Base-by-base conservation (phyloP, 2,113 vertebrate species). In the Ptilonorhynchus violaceus region DNA sequence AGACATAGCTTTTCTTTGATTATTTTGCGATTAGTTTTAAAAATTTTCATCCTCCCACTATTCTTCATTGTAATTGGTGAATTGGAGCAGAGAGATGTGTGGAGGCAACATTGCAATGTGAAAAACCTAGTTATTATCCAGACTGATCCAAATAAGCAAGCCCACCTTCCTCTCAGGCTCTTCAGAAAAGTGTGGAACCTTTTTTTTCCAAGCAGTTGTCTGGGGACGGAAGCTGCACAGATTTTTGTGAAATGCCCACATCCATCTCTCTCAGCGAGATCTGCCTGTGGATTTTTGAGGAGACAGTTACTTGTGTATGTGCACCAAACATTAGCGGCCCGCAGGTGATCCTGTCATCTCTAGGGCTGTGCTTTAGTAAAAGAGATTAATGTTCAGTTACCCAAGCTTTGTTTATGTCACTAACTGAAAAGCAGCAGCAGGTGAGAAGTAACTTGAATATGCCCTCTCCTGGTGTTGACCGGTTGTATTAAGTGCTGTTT, bases 401-500 rank as follows among this genome's bases (percentile, higher is more conserved):
- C 28, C 60, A 55, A 28, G 25, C 31, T 82, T 82, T 82, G 44
- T 41, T 92, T 62, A 55, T 81, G 87, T 16, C 68, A 66, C 31
- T 56, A 64, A 59, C 77, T 62, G 30, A 81, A 85, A 96, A 59
- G 64, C 67, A 93, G 80, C 49, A 86, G n/a, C 53, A 96, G 39
- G 13, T 88, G 74, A 85, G 69, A 23, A 85, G 21, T 89, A 94
- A 70, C 78, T 56, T 91, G 22, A 78, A 60, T 78, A 28, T 93
- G 53, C 17, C 58, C n/a, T 92, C 81, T 87, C 16, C 33, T 85
- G 30, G 66, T 64, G 74, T 35, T 90, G 67, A 24, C 76, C 44
- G 39, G 67, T 53, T 96, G 39, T 93, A 59, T 91, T 67, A 68
- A 94, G 50, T 85, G 69, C 23, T 74, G 11, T 86, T 97, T 97